Evolutionary conservation across 2,797 vertebrate genomes (phyloP).

Genomic region (Notolepis coatsorum): DNA sequence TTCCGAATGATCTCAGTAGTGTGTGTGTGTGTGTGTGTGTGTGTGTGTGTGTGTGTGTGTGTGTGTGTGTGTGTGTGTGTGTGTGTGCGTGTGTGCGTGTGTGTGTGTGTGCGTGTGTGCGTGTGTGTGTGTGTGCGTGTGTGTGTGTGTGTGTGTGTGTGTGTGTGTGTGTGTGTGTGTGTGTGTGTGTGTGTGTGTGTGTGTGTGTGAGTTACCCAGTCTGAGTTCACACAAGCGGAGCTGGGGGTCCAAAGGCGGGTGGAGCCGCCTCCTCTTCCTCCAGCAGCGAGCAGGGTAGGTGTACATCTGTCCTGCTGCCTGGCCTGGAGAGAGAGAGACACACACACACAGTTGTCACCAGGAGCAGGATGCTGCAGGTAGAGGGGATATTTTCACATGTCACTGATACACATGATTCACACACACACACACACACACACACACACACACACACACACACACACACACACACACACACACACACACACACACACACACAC

Average conservation of each 20-base stretch:
- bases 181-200: not conserved
- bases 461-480: slow-evolving; percentile 47
- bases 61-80: slow-evolving; percentile 13
- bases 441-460: slow-evolving; percentile 14
- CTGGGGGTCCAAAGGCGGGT: slow-evolving; percentile 94
- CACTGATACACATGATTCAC: not conserved
- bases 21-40: slow-evolving; percentile 20
- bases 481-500: not conserved
- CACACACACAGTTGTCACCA: too few species aligned
- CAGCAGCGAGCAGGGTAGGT: slow-evolving; percentile 97
- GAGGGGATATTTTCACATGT: too few species aligned
- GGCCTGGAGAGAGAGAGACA: slow-evolving; percentile 77
- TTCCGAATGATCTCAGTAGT: slow-evolving; percentile 19
- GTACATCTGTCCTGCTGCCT: slow-evolving; percentile 95
- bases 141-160: slow-evolving; percentile 8
- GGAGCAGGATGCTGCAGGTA: too few species aligned
- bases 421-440: slow-evolving; percentile 14
- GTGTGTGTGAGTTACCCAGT: slow-evolving; percentile 82
- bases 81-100: not conserved
- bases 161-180: slow-evolving; percentile 6
- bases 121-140: slow-evolving; percentile 10
- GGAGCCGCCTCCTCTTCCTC: slow-evolving; percentile 96
- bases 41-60: slow-evolving; percentile 24
- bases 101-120: slow-evolving; percentile 9
- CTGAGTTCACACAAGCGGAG: slow-evolving; percentile 95